Conservation (phyloP, 2,113 vertebrate genomes). For the Rhinolophus sinicus region DNA sequence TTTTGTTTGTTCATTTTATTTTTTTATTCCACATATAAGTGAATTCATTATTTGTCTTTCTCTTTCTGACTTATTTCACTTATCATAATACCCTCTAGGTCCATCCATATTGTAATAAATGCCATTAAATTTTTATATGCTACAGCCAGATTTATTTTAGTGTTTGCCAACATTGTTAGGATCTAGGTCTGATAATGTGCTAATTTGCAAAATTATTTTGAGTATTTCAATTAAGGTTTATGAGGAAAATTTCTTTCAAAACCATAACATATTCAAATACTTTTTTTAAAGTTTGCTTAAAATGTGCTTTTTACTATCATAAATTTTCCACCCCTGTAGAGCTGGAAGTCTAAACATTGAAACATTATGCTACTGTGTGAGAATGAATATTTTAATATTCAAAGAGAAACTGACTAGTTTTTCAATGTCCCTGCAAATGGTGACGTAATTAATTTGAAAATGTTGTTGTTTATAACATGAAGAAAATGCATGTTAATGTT, state of each 20-base stretch:
- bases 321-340: neutral
- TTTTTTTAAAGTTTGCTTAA: constrained; percentile 34
- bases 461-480: constrained; percentile 33
- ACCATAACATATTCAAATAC: constrained; percentile 31
- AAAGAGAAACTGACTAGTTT: constrained; percentile 38
- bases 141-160: constrained; percentile 15
- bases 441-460: constrained; percentile 47
- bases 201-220: constrained; percentile 36
- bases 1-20: neutral
- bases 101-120: neutral
- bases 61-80: neutral
- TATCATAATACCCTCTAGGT: too few relatives aligned
- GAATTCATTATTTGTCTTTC: neutral
- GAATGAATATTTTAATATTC: constrained; percentile 55
- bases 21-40: neutral
- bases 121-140: neutral
- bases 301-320: constrained; percentile 3
- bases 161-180: neutral
- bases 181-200: neutral
- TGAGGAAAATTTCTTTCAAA: constrained; percentile 39
- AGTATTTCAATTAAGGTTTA: constrained; percentile 27
- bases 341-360: constrained; percentile 45
- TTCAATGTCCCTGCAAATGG: neutral
- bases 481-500: constrained; percentile 42
- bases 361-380: neutral